phyloP scores from a whole-genome alignment of 2,797 vertebrate species.

The Adelosebastes latens region DNA sequence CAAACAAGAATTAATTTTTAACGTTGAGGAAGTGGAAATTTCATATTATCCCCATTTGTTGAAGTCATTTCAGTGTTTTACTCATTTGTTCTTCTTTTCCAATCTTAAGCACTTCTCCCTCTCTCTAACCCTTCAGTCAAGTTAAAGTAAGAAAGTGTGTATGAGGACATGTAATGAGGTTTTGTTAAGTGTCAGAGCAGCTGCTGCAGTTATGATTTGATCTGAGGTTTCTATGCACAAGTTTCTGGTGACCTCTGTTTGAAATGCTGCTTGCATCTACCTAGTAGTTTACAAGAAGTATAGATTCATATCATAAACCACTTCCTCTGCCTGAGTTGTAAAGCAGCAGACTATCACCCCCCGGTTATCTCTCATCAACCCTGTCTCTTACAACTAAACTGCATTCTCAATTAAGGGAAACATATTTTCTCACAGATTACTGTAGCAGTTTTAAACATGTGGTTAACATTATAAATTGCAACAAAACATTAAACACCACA shows the following conservation, averaged over 20 bases:
- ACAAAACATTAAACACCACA: too few relatives aligned
- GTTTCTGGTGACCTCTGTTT: neutral
- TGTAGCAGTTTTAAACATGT: too few relatives aligned
- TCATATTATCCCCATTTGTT: conserved; percentile 54
- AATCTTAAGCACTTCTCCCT: conserved; percentile 9
- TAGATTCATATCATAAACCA: conserved; percentile 27
- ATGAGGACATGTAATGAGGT: neutral
- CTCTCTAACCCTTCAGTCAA: neutral
- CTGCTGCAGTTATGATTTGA: conserved; percentile 19
- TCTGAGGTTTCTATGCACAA: conserved; percentile 5
- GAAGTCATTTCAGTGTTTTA: conserved; percentile 48
- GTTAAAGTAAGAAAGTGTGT: neutral
- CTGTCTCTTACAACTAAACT: neutral
- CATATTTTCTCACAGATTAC: too few relatives aligned
- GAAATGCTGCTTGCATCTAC: neutral
- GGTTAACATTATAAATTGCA: too few relatives aligned
- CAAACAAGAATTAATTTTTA: conserved; percentile 21
- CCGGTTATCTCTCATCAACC: neutral
- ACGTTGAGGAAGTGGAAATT: conserved; percentile 27
- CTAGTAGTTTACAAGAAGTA: neutral
- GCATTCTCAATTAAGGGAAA: neutral
- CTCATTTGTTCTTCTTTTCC: conserved; percentile 34
- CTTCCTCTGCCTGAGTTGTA: conserved; percentile 20
- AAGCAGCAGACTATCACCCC: neutral
- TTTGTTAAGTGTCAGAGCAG: conserved; percentile 15